A percentile compares a stretch with the other conserved stretches of the same genome.
Evolutionary conservation across 2,888 invertebrate species (phyloP).

Genomic region (Enoplolaimus lenunculus): DNA sequence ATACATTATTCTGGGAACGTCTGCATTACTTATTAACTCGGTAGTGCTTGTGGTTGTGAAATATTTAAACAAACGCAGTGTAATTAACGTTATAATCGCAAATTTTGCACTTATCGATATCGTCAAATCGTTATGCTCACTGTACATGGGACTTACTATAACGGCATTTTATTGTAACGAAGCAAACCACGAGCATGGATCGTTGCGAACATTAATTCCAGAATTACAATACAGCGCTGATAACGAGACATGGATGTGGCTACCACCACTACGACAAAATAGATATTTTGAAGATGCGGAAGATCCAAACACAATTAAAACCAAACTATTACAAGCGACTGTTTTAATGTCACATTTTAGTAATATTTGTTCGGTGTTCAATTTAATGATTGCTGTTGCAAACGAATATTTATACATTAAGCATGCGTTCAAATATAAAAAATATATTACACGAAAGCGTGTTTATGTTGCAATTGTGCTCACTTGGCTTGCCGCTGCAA

Average conservation of each 20-base stretch:
- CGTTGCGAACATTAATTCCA: too few relatives aligned
- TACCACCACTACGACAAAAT: too few relatives aligned
- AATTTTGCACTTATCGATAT: constrained; percentile 23
- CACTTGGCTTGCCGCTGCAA: constrained; percentile 20
- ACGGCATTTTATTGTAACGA: too few relatives aligned
- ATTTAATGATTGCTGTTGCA: constrained; percentile 20
- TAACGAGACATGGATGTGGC: too few relatives aligned
- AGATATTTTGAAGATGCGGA: too few relatives aligned
- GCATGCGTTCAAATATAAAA: constrained; percentile 18
- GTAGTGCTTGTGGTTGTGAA: not conserved
- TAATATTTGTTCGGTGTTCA: constrained; percentile 24
- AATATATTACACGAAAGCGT: constrained; percentile 6
- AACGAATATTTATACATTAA: constrained; percentile 23
- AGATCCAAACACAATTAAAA: too few relatives aligned
- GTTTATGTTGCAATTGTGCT: constrained; percentile 16
- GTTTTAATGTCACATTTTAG: constrained; percentile 22
- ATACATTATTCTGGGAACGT: not conserved
- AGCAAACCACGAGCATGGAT: not conserved
- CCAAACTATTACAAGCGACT: constrained; percentile 21
- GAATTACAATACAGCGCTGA: too few relatives aligned
- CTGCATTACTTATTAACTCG: not conserved
- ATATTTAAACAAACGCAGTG: not conserved
- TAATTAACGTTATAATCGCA: constrained; percentile 22
- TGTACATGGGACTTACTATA: constrained; percentile 21
- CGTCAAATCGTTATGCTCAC: constrained; percentile 22